phyloP scores from a whole-genome alignment of 2,797 vertebrate species.

The Crypturellus tataupa region DNA sequence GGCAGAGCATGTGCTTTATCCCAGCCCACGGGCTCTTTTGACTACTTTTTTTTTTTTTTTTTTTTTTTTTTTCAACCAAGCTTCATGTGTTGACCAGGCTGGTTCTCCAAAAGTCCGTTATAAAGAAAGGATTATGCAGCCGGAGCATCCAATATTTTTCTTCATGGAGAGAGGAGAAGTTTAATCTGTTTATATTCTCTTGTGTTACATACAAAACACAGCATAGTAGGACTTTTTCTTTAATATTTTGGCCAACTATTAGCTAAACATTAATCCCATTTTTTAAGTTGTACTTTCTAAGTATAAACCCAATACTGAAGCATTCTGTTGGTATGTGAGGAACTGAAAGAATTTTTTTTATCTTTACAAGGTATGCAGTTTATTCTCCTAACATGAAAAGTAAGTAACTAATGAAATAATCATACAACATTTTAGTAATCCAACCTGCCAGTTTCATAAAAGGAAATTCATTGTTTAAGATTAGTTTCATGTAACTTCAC shows the following conservation, averaged over 20 bases:
- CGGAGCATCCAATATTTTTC: not conserved
- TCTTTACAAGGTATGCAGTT: not conserved
- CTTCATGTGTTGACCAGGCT: not conserved
- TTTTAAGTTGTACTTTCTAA: not conserved
- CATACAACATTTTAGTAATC: not conserved
- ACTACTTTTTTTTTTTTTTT: not conserved
- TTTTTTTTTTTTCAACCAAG: not conserved
- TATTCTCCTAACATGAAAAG: not conserved
- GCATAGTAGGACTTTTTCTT: not conserved
- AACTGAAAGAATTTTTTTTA: not conserved
- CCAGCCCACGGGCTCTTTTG: not conserved
- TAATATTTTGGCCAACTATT: not conserved
- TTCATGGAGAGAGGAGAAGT: not conserved
- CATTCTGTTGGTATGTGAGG: not conserved
- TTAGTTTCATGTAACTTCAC: not conserved
- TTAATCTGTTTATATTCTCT: not conserved
- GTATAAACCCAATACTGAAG: not conserved
- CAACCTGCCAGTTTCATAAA: not conserved
- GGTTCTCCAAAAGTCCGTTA: not conserved
- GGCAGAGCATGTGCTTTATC: not conserved
- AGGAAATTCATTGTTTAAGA: not conserved
- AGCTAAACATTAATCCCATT: not conserved
- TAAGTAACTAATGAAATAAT: not conserved
- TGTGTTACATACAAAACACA: not conserved
- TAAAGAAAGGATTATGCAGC: not conserved